Base-by-base conservation (phyloP, 2,888 invertebrate genomes). In the Ctena decussata region DNA sequence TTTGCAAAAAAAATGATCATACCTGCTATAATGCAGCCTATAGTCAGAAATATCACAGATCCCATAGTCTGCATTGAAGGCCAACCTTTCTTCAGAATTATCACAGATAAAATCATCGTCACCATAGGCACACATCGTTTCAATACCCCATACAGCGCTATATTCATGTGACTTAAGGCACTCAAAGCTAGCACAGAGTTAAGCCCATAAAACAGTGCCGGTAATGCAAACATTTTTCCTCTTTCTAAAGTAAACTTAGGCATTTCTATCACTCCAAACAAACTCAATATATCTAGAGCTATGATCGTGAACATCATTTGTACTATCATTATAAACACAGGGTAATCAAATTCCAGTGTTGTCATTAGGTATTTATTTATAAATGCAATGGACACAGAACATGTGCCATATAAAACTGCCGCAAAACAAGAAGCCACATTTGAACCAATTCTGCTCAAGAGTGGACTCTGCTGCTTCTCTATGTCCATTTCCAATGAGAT, bases 81-180 rank as follows among this genome's bases (percentile, higher is more conserved):
- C 30, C 88, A 82, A 2, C 92, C 93, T 86, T 96, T 96, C 60
- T 94, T 93, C 15, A 96, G 92, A 15, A 96, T 89, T 11, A 95
- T 44, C 3, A 94, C 91, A 8, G 96, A 94, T 46, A 96, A 89
- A 27, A 96, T 49, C 80, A 96, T 91, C 44, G 96, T 96, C 5
- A 96, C 95, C 1, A 96, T 86, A 0, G 96, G 96, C 3, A 95
- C 95, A 89, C 96, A 96, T 74, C 96, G 94, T 91, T 96, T 96
- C 37, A 96, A 89, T 3, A 96, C 96, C 1, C 96, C 96, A 91
- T 96, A 96, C 95, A 96, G 96, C 0, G 96, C 96, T 88, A 96
- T 96, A 83, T 96, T 96, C 95, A 96, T 96, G 74, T 96, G 96
- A 85, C 96, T 95, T 37, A 97, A 94, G 0, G 96, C 96, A 83